Evolutionary conservation across 2,113 vertebrate genomes (phyloP).

Genomic region (Stegastes partitus): DNA sequence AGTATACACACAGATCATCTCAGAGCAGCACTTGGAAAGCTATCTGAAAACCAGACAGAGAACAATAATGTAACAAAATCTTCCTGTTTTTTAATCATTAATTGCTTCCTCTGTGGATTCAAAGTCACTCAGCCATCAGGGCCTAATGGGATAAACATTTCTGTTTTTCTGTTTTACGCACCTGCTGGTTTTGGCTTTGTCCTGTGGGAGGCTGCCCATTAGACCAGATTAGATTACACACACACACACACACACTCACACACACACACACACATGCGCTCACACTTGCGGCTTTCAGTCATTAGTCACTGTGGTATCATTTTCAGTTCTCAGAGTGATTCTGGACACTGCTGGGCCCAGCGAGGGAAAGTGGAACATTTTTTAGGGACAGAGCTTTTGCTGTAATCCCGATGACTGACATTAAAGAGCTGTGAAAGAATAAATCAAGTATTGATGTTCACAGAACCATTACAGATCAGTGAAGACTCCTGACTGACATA

Average conservation of each 20-base stretch:
- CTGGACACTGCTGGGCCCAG: background rate
- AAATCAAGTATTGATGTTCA: background rate
- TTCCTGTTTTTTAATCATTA: constrained; percentile 24
- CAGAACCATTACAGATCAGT: background rate
- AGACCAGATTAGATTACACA: constrained; percentile 71
- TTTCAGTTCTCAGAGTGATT: constrained; percentile 42
- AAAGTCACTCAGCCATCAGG: constrained; percentile 46
- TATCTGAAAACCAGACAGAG: background rate
- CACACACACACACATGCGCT: constrained; percentile 16
- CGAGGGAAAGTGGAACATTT: background rate
- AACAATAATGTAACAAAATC: constrained; percentile 17
- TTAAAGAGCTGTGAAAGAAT: background rate
- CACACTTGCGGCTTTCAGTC: constrained; percentile 36
- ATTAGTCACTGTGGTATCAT: constrained; percentile 44
- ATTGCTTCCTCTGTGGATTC: constrained; percentile 69
- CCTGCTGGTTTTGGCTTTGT: constrained; percentile 71
- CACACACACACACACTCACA: constrained; percentile 39
- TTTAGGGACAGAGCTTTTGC: background rate
- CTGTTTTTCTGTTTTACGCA: constrained; percentile 54
- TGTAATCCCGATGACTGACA: background rate
- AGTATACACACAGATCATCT: background rate
- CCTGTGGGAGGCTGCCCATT: constrained; percentile 67
- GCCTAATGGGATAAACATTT: constrained; percentile 54
- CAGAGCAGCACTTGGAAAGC: background rate
- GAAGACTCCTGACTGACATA: background rate